Base-by-base conservation (phyloP, 37 sponge, comb jelly and placozoan species). In the Agelas oroides region DNA sequence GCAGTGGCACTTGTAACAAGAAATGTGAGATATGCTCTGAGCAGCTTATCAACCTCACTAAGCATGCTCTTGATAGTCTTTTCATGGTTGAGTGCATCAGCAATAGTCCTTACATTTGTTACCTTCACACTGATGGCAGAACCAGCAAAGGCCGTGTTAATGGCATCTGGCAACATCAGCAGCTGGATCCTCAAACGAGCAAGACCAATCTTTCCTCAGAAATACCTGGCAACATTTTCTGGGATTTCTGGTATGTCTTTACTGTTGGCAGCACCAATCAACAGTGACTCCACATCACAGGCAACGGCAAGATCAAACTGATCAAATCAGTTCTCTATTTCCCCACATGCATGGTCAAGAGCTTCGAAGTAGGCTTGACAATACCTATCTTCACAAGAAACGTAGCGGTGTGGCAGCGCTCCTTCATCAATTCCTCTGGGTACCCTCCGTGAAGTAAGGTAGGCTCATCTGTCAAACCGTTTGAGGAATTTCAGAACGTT, bases 381-480 rank as follows among this genome's bases (percentile, higher is more conserved):
- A 63, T 79, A 72, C 65, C 54, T 71, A 0, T 71, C 79, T 54
- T 79, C 66, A 23, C 73, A 80, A 55, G 34, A 38, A 14, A 31
- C 17, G 46, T 79, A 87, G 21, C 2, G 35, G 58, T 89, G 84
- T 19, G 84, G 57, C 28, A 16, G 25, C 2, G 38, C 66, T 69
- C 89, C 89, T 46, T 41, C 46, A 83, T 83, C 84, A 75, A 36
- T 62, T 28, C 81, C 60, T 64, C 79, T 71, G 71, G 80, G 80
- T 60, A 59, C 15, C 55, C 75, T 89, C 53, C 89, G 31, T 64
- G 34, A 2, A 78, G 78, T 55, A 77, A 61, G 55, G 17, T 19
- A 33, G 84, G 89, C 40, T 76, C 84, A 20, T 75, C 84, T 33
- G 89, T 89, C 27, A 89, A 30, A 35, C 46, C 25, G 16, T 28